phyloP scores from a whole-genome alignment of 2,797 vertebrate species.

The Rhadinocentrus ornatus region DNA sequence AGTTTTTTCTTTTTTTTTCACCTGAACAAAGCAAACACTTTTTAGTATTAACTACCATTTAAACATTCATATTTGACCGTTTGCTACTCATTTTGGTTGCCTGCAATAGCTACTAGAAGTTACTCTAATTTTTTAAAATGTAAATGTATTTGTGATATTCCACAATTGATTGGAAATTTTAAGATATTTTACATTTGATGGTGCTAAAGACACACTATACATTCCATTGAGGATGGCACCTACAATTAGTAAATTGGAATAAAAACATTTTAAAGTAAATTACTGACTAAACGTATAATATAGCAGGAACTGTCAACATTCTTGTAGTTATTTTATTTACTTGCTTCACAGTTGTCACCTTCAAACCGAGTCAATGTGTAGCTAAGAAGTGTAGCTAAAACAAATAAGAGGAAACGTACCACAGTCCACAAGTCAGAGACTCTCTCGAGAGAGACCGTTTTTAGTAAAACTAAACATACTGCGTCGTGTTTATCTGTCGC shows the following conservation, averaged over 20 bases:
- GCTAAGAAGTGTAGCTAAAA: not conserved
- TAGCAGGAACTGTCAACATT: not conserved
- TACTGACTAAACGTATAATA: not conserved
- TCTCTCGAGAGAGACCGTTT: not conserved
- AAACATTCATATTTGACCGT: not conserved
- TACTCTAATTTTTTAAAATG: not conserved
- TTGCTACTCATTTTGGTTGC: not conserved
- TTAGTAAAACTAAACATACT: no score
- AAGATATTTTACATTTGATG: no score
- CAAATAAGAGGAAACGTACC: no score
- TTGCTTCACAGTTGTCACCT: not conserved
- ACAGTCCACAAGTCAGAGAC: not conserved
- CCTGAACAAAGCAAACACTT: not conserved
- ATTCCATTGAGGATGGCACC: no score
- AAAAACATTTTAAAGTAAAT: not conserved
- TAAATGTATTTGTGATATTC: no score
- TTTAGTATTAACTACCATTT: not conserved
- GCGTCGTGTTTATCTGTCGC: not conserved
- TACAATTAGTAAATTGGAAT: no score
- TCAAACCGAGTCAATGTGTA: not conserved
- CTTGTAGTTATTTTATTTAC: not conserved
- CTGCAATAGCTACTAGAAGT: not conserved
- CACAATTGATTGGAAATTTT: no score
- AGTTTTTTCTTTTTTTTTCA: not conserved
- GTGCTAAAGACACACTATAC: no score